phyloP scores from a whole-genome alignment of 2,113 vertebrate genomes.

The Hiodon alosoides region DNA sequence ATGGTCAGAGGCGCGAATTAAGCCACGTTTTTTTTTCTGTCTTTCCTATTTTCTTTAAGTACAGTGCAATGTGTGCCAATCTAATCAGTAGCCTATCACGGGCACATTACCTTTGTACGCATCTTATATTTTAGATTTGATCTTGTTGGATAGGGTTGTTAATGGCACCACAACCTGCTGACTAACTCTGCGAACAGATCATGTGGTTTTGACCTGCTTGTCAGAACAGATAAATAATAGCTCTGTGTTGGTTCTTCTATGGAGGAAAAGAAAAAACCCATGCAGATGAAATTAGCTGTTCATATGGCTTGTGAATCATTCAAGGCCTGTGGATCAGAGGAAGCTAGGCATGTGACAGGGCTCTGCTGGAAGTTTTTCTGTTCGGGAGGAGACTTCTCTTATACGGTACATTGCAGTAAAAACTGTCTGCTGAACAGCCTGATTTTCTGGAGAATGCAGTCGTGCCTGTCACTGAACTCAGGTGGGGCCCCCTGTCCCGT shows the following conservation, averaged over 20 bases:
- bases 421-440: neutral
- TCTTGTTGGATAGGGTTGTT: slow-evolving; percentile 19
- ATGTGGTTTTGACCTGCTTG: slow-evolving; percentile 15
- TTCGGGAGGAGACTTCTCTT: neutral
- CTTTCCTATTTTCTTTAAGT: too few species aligned
- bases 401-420: neutral
- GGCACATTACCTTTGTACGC: slow-evolving; percentile 6
- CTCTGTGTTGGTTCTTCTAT: neutral
- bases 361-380: neutral
- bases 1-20: too few species aligned
- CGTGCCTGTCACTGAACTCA: neutral
- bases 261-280: neutral
- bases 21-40: too few species aligned
- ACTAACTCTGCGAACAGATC: slow-evolving; percentile 14
- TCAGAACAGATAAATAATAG: slow-evolving; percentile 17
- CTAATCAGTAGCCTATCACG: neutral
- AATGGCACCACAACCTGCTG: slow-evolving; percentile 1
- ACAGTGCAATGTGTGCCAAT: too few species aligned
- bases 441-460: neutral
- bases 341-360: neutral
- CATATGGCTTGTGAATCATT: slow-evolving; percentile 8
- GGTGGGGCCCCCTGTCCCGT: neutral
- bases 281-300: slow-evolving; percentile 19
- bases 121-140: too few species aligned
- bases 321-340: neutral